phyloP scores from a whole-genome alignment of 2,113 vertebrate species.

The Hyla sarda region DNA sequence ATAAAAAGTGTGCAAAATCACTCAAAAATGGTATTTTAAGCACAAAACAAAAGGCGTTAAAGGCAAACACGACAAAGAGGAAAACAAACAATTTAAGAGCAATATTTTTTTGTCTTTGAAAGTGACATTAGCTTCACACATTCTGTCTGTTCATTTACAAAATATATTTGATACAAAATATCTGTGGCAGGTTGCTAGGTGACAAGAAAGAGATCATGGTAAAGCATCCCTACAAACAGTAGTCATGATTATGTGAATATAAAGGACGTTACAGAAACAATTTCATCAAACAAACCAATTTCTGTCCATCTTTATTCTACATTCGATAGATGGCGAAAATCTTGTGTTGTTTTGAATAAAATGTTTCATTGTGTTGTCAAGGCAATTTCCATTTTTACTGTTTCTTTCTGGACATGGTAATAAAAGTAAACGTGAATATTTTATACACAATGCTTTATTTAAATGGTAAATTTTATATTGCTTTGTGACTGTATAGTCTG shows the following conservation, averaged over 20 bases:
- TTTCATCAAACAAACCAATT: constrained; percentile 48
- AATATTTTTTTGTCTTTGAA: constrained; percentile 12
- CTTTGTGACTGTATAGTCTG: neutral
- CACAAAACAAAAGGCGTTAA: too few relatives aligned
- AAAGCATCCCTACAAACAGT: constrained; percentile 41
- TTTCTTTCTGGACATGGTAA: constrained; percentile 27
- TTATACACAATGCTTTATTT: constrained; percentile 8
- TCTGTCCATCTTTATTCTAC: constrained; percentile 36
- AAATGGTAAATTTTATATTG: neutral
- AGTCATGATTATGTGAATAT: constrained; percentile 47
- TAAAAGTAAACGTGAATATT: constrained; percentile 40
- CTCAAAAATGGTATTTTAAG: too few relatives aligned
- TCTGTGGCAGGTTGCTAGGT: constrained; percentile 38
- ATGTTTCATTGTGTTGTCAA: constrained; percentile 42
- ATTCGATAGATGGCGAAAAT: constrained; percentile 39
- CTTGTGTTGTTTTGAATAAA: constrained; percentile 44
- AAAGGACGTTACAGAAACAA: constrained; percentile 38
- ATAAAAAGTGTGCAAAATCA: too few relatives aligned
- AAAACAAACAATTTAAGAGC: neutral
- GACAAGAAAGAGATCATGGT: constrained; percentile 39
- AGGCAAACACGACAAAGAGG: neutral
- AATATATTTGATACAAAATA: constrained; percentile 34
- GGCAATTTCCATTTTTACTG: constrained; percentile 6
- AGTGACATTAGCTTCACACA: constrained; percentile 41
- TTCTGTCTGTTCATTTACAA: constrained; percentile 40